A percentile compares a stretch with the other conserved stretches of the same genome.
Evolutionary conservation across 2,113 vertebrate species (phyloP).

Genomic region (Dipodomys ordii): DNA sequence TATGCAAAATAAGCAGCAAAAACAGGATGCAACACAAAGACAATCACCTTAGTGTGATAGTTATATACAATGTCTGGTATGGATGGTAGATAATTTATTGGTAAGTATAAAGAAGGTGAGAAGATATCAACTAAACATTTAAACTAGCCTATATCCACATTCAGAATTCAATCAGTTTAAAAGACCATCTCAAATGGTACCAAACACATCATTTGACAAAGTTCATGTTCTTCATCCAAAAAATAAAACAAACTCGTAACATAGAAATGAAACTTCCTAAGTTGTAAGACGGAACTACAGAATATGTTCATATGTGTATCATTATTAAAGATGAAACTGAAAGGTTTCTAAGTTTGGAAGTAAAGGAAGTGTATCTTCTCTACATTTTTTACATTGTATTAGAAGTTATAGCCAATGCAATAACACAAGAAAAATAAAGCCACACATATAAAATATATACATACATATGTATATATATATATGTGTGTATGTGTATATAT

Average conservation of each 20-base stretch:
- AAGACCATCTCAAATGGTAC: background rate
- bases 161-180: background rate
- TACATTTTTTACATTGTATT: background rate
- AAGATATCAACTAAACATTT: background rate
- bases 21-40: background rate
- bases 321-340: background rate
- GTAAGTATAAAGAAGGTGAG: background rate
- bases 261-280: background rate
- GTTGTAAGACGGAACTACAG: background rate
- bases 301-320: background rate
- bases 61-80: background rate
- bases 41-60: background rate
- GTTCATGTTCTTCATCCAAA: background rate
- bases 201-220: constrained; percentile 4
- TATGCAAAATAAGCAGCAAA: background rate
- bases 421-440: background rate
- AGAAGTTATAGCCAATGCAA: background rate
- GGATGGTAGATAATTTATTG: background rate
- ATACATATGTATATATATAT: too few species aligned
- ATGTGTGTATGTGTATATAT: too few species aligned
- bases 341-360: background rate
- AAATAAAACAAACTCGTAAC: background rate
- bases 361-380: background rate
- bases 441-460: background rate
- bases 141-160: background rate